Percentiles rank a stretch among this genome's conserved stretches.
Evolutionary conservation across 2,113 vertebrate genomes (phyloP).

Genomic region (Lycaon pictus): DNA sequence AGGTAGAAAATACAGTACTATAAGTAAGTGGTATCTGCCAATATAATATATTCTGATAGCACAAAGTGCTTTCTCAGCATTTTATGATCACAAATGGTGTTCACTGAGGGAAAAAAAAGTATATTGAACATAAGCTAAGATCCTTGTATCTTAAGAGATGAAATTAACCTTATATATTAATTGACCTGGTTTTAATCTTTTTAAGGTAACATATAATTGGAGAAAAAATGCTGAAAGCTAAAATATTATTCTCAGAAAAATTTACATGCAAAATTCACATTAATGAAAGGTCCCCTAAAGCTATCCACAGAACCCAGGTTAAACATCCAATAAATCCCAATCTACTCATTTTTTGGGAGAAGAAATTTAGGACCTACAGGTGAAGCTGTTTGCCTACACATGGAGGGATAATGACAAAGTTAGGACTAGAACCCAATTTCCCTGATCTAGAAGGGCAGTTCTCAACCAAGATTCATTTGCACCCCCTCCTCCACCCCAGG

Average conservation of each 20-base stretch:
- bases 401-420: neutral
- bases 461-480: neutral
- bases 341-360: neutral
- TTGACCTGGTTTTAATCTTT: neutral
- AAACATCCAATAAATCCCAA: conserved; percentile 18
- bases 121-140: neutral
- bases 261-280: conserved; percentile 46
- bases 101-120: conserved; percentile 21
- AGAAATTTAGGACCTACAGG: neutral
- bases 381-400: neutral
- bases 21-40: neutral
- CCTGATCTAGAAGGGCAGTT: neutral
- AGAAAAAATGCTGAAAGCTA: conserved; percentile 54
- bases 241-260: conserved; percentile 40
- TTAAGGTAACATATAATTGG: neutral
- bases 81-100: conserved; percentile 30
- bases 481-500: neutral
- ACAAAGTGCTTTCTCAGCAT: conserved; percentile 23
- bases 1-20: neutral
- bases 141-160: conserved; percentile 9
- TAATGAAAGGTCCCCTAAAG: conserved; percentile 38
- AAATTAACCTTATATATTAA: conserved; percentile 56
- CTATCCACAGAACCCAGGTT: neutral
- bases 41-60: conserved; percentile 18
- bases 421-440: neutral